Conservation (phyloP, 2,113 vertebrate genomes). For the Nyctereutes procyonoides region DNA sequence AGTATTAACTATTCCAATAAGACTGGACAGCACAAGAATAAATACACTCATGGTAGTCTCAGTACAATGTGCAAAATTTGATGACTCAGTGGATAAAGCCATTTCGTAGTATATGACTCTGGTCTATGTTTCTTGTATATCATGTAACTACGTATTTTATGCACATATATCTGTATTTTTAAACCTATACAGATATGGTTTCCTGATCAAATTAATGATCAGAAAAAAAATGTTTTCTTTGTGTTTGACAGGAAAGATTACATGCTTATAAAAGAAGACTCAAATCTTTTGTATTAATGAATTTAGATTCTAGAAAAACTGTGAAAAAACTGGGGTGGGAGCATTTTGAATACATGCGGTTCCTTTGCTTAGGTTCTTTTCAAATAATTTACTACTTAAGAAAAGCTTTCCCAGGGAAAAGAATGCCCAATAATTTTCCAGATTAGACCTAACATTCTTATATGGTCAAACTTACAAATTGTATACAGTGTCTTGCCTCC, state of each 20-base stretch:
- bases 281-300: slow-evolving; percentile 51
- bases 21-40: neutral
- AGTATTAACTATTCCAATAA: neutral
- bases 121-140: slow-evolving; percentile 6
- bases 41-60: neutral
- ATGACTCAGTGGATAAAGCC: slow-evolving; percentile 31
- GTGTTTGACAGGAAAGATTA: slow-evolving; percentile 35
- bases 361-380: slow-evolving; percentile 45
- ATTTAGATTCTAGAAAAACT: slow-evolving; percentile 57
- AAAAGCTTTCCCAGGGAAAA: slow-evolving; percentile 33
- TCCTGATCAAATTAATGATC: slow-evolving; percentile 47
- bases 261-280: slow-evolving; percentile 38
- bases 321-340: slow-evolving; percentile 11
- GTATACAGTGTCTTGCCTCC: slow-evolving; percentile 16
- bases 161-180: slow-evolving; percentile 39
- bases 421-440: slow-evolving; percentile 39
- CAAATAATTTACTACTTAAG: slow-evolving; percentile 57
- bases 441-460: slow-evolving; percentile 55
- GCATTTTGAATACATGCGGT: slow-evolving; percentile 30
- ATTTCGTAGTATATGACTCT: slow-evolving; percentile 25
- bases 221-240: slow-evolving; percentile 37
- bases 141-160: slow-evolving; percentile 48
- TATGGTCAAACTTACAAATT: slow-evolving; percentile 34
- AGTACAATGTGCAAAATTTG: neutral
- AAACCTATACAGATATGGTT: neutral